These are phyloP conservation scores for Huso huso DNA, from an alignment of 2,797 vertebrate species.

Conservation along the genomic window DNA sequence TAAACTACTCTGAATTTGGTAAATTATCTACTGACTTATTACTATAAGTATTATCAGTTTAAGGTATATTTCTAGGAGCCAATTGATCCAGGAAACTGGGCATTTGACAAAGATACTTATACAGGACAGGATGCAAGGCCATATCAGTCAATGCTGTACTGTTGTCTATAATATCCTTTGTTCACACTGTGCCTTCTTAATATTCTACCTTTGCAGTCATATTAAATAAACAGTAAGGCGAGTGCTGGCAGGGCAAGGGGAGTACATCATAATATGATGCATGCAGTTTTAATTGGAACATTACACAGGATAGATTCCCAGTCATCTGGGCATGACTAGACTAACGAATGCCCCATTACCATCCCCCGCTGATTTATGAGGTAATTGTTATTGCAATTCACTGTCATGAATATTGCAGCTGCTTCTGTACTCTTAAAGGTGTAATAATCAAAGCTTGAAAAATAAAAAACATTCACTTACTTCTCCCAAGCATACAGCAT, in stretches of 20 bases:
- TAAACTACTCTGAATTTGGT: too few relatives aligned
- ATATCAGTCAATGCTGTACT: slow-evolving; percentile 19
- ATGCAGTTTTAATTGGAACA: slow-evolving; percentile 12
- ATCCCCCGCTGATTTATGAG: slow-evolving; percentile 9
- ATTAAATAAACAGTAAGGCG: background rate
- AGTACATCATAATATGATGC: slow-evolving; percentile 10
- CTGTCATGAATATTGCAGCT: slow-evolving; percentile 15
- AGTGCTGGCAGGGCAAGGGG: background rate
- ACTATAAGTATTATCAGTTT: too few relatives aligned
- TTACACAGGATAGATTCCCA: slow-evolving; percentile 11
- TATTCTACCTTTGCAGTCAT: background rate
- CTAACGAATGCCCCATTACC: slow-evolving; percentile 11
- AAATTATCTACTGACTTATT: too few relatives aligned
- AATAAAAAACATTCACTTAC: too few relatives aligned
- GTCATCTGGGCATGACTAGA: slow-evolving; percentile 7
- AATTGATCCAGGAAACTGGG: too few relatives aligned
- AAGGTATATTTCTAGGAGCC: too few relatives aligned
- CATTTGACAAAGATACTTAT: too few relatives aligned
- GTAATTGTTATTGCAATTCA: slow-evolving; percentile 10
- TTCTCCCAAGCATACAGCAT: too few relatives aligned
- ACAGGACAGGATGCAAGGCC: too few relatives aligned
- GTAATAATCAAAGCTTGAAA: slow-evolving; percentile 3
- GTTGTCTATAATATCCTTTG: slow-evolving; percentile 8
- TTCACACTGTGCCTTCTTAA: background rate
- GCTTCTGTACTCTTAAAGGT: slow-evolving; percentile 12